Evolutionary conservation across 2,888 invertebrate genomes (phyloP).

Genomic region (Lycophotia porphyrea): DNA sequence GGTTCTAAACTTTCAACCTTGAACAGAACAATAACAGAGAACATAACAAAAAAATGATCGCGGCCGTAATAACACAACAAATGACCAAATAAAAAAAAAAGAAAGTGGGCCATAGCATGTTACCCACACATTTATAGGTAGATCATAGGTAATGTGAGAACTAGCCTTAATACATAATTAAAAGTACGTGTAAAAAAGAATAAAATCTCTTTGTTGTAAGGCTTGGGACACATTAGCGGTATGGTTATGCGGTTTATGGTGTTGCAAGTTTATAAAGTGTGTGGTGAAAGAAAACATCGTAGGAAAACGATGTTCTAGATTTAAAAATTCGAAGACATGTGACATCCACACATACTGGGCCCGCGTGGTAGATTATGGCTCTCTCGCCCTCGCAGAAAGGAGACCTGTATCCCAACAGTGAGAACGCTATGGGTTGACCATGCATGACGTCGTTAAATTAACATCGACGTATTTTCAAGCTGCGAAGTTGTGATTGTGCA

Average conservation of each 20-base stretch:
- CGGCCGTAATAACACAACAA: conserved; percentile 45
- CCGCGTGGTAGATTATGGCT: neutral
- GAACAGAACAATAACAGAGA: conserved; percentile 53
- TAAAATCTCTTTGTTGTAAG: conserved; percentile 44
- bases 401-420: neutral
- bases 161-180: conserved; percentile 71
- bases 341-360: no score
- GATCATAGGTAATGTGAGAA: conserved; percentile 74
- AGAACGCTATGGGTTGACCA: neutral
- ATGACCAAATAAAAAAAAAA: conserved; percentile 70
- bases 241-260: conserved; percentile 38
- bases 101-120: conserved; percentile 78
- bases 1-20: conserved; percentile 52
- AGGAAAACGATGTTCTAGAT: neutral
- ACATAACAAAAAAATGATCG: conserved; percentile 50
- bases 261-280: conserved; percentile 21
- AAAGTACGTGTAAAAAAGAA: conserved; percentile 51
- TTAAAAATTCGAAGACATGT: neutral
- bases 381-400: neutral
- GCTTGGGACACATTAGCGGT: conserved; percentile 42
- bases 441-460: conserved; percentile 6
- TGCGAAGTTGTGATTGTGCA: neutral
- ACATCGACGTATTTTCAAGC: neutral
- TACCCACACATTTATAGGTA: conserved; percentile 65
- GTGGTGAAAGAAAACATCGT: neutral